Evolutionary conservation across 2,113 vertebrate species (phyloP), one percentile per base, ranked within the genome.

Genomic region (Siniperca chuatsi): DNA sequence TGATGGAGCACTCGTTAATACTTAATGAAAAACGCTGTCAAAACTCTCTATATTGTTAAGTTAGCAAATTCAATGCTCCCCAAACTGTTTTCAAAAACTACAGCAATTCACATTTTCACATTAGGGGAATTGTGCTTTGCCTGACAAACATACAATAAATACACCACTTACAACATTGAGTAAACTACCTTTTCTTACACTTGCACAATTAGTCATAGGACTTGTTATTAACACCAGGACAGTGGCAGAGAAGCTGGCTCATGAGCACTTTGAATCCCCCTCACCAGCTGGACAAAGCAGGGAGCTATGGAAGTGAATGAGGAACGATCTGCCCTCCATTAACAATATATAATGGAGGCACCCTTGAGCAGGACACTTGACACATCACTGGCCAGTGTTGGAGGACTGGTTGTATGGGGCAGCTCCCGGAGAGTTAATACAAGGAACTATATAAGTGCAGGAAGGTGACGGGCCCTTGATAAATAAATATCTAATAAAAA

Each of bases 141-240:
- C 48, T 16, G n/a, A 9, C 16, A 33, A 48, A 33, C 15, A 44
- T 13, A 23, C 4, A 54, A 23, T 7, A 52, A 16, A 52, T 16
- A 10, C 25, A 70, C 9, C 15, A 33, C 46, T 50, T 18, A 42
- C 25, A 67, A 16, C 25, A 62, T 6, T 15, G 12, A 61, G 29
- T 44, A 52, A 75, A 60, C 55, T n/a, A 35, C 9, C 18, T 62
- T 40, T 50, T 25, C 18, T 10, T 76, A 35, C 61, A 23, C n/a
- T 11, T 76, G 21, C 61, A 23, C n/a, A 81, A 55, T 66, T 74
- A 81, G 61, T 4, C 12, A 40, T 21, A 35, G 73, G 68, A 29
- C 48, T 73, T 54, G 52, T 33, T 60, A 16, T 15, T 74, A 57
- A 57, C 52, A 44, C 15, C 46, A 54, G 37, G 37, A 54, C 11